phyloP scores from a whole-genome alignment of 92 coral and sea anemone genomes.

The Meandrina meandrites region DNA sequence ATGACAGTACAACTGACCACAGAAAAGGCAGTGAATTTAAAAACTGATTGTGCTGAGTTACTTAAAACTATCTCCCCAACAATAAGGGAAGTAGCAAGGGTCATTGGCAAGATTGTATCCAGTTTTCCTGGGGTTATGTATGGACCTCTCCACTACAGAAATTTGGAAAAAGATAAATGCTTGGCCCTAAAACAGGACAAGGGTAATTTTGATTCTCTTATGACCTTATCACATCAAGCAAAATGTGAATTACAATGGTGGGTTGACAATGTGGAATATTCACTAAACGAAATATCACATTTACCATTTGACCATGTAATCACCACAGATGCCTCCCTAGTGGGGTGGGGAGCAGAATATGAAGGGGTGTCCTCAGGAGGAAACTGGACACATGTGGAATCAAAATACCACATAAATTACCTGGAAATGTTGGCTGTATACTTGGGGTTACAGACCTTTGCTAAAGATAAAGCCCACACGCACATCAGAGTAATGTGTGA shows the following conservation, averaged over 20 bases:
- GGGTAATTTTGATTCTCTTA: too few relatives aligned
- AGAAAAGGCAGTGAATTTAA: conserved; percentile 38
- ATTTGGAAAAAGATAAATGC: conserved; percentile 42
- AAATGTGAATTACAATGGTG: too few relatives aligned
- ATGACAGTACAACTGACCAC: conserved; percentile 52
- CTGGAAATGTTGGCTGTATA: conserved; percentile 46
- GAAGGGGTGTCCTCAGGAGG: conserved; percentile 31
- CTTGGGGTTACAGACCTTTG: too few relatives aligned
- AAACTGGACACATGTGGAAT: conserved; percentile 44
- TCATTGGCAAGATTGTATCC: conserved; percentile 35
- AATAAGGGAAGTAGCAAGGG: conserved; percentile 42
- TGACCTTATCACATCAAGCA: too few relatives aligned
- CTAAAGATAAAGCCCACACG: too few relatives aligned
- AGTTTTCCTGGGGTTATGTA: conserved; percentile 35
- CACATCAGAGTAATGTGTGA: too few relatives aligned
- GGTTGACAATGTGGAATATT: too few relatives aligned
- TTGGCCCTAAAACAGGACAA: too few relatives aligned
- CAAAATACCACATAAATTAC: conserved; percentile 36
- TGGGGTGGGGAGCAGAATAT: conserved; percentile 58
- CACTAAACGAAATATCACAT: too few relatives aligned
- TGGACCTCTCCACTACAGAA: conserved; percentile 54
- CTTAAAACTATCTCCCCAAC: too few relatives aligned
- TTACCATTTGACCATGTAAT: too few relatives aligned
- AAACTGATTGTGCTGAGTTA: too few relatives aligned
- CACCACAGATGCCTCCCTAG: conserved; percentile 51